Evolutionary conservation across 2,113 vertebrate genomes (phyloP).

Genomic region (Bucco capensis): DNA sequence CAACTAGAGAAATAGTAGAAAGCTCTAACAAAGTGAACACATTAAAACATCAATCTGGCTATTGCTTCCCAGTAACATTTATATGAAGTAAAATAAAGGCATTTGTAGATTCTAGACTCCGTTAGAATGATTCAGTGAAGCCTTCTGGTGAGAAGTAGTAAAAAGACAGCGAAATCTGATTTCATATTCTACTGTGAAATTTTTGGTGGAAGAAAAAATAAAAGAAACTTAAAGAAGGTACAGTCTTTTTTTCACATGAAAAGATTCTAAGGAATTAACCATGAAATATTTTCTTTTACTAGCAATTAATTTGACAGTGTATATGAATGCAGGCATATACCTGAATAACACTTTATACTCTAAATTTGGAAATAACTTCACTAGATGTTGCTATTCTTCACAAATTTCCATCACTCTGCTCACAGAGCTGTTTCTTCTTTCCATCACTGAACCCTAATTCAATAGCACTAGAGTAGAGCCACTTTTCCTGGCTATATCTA

Average conservation of each 20-base stretch:
- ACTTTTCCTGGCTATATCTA: neutral
- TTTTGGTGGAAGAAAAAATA: neutral
- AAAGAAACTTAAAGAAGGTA: neutral
- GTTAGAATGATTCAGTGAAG: neutral
- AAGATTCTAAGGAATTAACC: neutral
- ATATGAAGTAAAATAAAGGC: neutral
- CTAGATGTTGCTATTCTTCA: neutral
- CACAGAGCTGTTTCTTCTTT: neutral
- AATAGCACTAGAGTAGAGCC: neutral
- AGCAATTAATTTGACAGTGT: neutral
- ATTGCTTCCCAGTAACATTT: neutral
- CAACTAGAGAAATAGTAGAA: neutral
- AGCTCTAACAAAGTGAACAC: neutral
- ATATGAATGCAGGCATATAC: neutral
- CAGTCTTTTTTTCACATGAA: neutral
- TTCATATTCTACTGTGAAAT: neutral
- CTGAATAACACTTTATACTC: rapidly evolving
- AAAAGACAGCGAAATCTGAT: neutral
- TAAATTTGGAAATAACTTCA: neutral
- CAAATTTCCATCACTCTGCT: neutral
- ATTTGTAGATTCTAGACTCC: neutral
- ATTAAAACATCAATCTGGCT: neutral
- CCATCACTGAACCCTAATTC: neutral
- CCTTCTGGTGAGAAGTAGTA: neutral
- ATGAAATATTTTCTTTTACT: neutral